Base-by-base conservation (phyloP, 2,113 vertebrate genomes). In the Bufo gargarizans region DNA sequence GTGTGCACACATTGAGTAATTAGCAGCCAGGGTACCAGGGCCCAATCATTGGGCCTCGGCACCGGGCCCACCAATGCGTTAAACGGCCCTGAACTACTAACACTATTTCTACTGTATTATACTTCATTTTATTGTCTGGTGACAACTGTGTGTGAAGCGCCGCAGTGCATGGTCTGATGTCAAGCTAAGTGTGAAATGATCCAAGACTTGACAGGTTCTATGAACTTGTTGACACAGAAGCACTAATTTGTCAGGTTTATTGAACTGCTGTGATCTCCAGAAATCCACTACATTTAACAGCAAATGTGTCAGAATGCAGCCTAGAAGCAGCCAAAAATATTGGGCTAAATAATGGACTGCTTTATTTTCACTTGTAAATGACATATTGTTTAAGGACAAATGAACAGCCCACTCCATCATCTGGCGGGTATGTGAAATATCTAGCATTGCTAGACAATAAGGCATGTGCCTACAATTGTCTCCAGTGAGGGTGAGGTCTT, bases 261-360 rank as follows among this genome's bases (percentile, higher is more conserved):
- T 82, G 12, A 82, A 47, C 43, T 82, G 33, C 56, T 61, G 56
- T 47, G 43, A 82, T 82, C 79, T 47, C 13, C 16, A 45, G 78
- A 82, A 20, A 82, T 19, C 2, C 33, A 45, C 33, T 17, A 45
- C 49, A 78, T 56, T 77, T 56, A 55, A n/a, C 79, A 82, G 16
- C 56, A 33, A 58, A 61, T 61, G 22, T 81, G 14, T 58, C 79
- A 61, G 22, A 43, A 43, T 61, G 9, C 3, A n/a, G 7, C 45
- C 7, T 20, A 65, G 43, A 11, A 61, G 59, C 33, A 80, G 8
- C 72, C 17, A 8, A 59, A 80, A 43, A 59, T 33, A 33, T 16
- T 3, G 8, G 14, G 5, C n/a, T 63, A 81, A 45, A 81, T 81
- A 81, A 33, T 61, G 33, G 3, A 10, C 22, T 61, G 7, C 6